A percentile compares a stretch with the other conserved stretches of the same genome.
These are phyloP conservation scores for Brevimyrus niger DNA, from an alignment of 2,113 vertebrate genomes.

Conservation along the genomic window DNA sequence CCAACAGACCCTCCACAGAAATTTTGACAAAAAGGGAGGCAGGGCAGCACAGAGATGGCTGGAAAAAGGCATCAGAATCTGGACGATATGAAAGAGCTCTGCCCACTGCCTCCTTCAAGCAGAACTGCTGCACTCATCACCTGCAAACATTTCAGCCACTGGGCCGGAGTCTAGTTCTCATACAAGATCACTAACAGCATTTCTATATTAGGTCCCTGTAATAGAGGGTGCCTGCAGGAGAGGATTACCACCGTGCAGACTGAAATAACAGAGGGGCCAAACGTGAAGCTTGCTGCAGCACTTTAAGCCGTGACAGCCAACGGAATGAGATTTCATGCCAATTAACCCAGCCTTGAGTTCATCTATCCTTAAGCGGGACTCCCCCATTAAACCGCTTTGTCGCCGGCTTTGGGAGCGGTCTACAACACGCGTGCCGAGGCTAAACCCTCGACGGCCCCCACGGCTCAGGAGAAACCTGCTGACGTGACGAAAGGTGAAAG, in stretches of 20 bases:
- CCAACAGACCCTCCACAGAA: background rate
- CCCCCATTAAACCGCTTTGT: background rate
- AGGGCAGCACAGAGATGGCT: background rate
- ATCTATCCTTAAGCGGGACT: background rate
- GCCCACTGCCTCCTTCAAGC: background rate
- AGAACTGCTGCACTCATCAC: background rate
- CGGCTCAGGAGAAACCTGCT: background rate
- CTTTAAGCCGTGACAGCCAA: background rate
- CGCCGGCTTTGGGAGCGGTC: background rate
- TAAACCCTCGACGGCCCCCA: background rate
- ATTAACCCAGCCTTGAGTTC: background rate
- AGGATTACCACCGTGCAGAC: background rate
- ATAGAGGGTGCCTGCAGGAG: background rate
- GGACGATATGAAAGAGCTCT: background rate
- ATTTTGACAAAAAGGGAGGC: background rate
- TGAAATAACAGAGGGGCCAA: background rate
- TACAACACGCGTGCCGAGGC: background rate
- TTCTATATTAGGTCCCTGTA: slow-evolving; percentile 12
- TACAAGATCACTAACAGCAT: background rate
- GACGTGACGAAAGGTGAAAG: no score
- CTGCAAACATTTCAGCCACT: background rate
- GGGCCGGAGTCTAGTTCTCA: slow-evolving; percentile 22
- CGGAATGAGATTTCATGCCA: background rate
- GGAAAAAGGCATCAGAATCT: background rate
- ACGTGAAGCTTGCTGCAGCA: background rate